A percentile compares a stretch with the other conserved stretches of the same genome.
phyloP scores from a whole-genome alignment of 2,888 invertebrate genomes.

The Drosophila robusta region DNA sequence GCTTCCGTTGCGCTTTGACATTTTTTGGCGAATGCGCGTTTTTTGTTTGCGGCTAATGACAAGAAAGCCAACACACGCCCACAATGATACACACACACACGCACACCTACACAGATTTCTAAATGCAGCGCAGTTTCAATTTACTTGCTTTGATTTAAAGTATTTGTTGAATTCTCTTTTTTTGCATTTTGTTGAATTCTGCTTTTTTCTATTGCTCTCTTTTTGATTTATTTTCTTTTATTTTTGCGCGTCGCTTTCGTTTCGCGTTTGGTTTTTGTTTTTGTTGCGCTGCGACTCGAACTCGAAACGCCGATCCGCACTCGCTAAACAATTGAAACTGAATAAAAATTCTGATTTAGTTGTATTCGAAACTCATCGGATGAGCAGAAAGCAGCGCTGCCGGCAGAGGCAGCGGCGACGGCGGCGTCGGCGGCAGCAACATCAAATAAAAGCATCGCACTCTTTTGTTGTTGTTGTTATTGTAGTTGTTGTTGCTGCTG shows the following conservation, averaged over 20 bases:
- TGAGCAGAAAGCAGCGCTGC: constrained; percentile 69
- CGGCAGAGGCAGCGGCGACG: constrained; percentile 34
- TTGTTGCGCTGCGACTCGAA: constrained; percentile 57
- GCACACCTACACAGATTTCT: constrained; percentile 20
- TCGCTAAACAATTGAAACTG: constrained; percentile 84
- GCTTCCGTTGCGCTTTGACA: constrained; percentile 73
- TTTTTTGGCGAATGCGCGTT: constrained; percentile 48
- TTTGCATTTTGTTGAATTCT: constrained; percentile 32
- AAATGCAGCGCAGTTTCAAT: constrained; percentile 39
- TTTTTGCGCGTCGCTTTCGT: constrained; percentile 43
- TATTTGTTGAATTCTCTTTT: constrained; percentile 20
- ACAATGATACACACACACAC: constrained; percentile 4
- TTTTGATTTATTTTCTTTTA: constrained; percentile 17
- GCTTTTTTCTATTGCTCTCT: constrained; percentile 10
- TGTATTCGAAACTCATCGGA: constrained; percentile 80
- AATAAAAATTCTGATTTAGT: constrained; percentile 84
- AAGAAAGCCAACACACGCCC: constrained; percentile 46
- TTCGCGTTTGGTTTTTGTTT: constrained; percentile 43
- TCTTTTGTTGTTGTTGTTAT: constrained; percentile 38
- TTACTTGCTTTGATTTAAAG: constrained; percentile 29
- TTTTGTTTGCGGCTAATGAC: constrained; percentile 52
- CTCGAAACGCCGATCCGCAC: constrained; percentile 80
- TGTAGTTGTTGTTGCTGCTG: constrained; percentile 29
- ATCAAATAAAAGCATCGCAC: constrained; percentile 48
- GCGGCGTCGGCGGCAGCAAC: constrained; percentile 26